A percentile compares a stretch with the other conserved stretches of the same genome.
These are phyloP conservation scores for Brassicogethes aeneus DNA, from an alignment of 2,888 invertebrate species.

Conservation along the genomic window DNA sequence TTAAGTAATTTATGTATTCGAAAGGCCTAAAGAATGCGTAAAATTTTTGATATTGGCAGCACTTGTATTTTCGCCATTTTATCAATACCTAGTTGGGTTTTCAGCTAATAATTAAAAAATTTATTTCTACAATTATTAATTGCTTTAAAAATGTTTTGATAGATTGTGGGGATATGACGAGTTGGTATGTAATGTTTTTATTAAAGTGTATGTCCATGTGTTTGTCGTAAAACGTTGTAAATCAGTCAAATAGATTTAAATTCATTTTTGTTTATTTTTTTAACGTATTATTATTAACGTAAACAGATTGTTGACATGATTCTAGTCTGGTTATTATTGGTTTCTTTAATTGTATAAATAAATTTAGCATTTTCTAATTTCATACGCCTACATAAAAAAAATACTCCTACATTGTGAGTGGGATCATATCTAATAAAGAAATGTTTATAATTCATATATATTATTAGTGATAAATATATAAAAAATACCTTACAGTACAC, in stretches of 20 bases:
- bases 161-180: background rate
- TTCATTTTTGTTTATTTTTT: constrained; percentile 19
- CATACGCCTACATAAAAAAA: constrained; percentile 19
- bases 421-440: constrained; percentile 21
- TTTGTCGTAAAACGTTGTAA: no score
- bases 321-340: no score
- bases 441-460: constrained; percentile 14
- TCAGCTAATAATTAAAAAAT: background rate
- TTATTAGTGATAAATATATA: constrained; percentile 8
- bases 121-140: no score
- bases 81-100: background rate
- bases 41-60: background rate
- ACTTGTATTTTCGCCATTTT: background rate
- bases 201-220: no score
- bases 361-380: constrained; percentile 5
- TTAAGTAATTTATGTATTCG: no score
- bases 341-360: constrained; percentile 6
- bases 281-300: constrained; percentile 4
- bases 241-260: no score
- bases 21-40: no score
- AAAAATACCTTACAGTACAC: constrained; percentile 11
- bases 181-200: background rate
- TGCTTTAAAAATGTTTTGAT: no score
- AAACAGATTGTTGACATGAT: constrained; percentile 4
- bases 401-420: constrained; percentile 23